Evolutionary conservation across 2,797 vertebrate genomes (phyloP).

Genomic region (Enteromius unitaeniatus): DNA sequence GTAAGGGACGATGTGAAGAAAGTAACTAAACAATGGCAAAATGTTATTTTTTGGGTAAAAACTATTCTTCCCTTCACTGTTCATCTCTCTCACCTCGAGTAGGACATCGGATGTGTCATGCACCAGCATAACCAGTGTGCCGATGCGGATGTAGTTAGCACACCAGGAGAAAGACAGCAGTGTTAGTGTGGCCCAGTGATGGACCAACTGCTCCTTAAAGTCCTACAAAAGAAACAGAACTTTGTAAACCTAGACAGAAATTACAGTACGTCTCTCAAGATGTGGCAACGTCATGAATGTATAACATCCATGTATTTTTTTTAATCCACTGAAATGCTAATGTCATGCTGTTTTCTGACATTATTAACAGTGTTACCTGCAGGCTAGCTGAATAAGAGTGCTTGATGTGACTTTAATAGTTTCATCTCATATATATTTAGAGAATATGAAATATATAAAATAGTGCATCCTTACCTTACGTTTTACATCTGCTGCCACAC

Average conservation of each 20-base stretch:
- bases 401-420: background rate
- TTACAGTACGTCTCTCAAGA: background rate
- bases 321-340: background rate
- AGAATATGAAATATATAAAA: background rate
- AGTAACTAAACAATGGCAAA: background rate
- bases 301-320: background rate
- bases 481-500: conserved; percentile 85
- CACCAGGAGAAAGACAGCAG: conserved; percentile 92
- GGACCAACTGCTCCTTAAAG: conserved; percentile 89
- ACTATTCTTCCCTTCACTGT: background rate
- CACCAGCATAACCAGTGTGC: conserved; percentile 87
- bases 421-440: no score
- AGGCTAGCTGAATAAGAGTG: background rate
- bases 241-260: background rate
- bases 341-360: background rate
- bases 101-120: conserved; percentile 90
- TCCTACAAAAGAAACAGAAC: conserved; percentile 75
- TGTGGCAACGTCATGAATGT: background rate
- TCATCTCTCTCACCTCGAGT: conserved; percentile 82
- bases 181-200: conserved; percentile 89
- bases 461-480: conserved; percentile 86
- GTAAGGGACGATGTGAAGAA: background rate
- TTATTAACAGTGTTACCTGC: background rate
- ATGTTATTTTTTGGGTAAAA: background rate
- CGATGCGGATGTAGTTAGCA: conserved; percentile 90